These are phyloP conservation scores for Hydrochoerus hydrochaeris DNA, from an alignment of 2,113 vertebrate genomes.

Conservation along the genomic window DNA sequence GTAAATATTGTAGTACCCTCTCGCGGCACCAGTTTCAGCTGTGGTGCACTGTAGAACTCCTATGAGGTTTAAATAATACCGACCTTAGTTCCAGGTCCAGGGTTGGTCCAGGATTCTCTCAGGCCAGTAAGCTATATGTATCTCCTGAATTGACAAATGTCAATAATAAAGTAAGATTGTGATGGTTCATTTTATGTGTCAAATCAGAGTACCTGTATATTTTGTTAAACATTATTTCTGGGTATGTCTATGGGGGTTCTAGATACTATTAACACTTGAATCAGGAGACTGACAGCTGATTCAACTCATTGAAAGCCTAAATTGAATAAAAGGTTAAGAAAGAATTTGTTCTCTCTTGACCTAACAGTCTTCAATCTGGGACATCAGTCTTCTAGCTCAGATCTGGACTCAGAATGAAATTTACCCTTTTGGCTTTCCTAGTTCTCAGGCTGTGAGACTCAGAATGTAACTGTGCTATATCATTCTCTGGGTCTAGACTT, in stretches of 20 bases:
- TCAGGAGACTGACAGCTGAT: background rate
- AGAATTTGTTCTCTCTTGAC: background rate
- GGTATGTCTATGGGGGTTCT: background rate
- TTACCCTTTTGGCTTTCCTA: background rate
- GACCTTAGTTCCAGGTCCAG: background rate
- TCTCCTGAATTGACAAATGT: background rate
- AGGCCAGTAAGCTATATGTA: background rate
- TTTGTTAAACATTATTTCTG: background rate
- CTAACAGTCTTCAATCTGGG: background rate
- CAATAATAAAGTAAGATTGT: background rate
- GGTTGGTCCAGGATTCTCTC: background rate
- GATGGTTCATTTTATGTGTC: background rate
- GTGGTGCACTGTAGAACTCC: background rate
- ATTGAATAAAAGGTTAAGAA: background rate
- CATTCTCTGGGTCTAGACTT: background rate
- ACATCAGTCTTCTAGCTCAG: background rate
- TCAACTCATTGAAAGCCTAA: background rate
- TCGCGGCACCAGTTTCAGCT: background rate
- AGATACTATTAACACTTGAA: background rate
- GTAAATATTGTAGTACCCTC: background rate
- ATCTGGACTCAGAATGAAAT: background rate
- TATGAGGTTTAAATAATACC: background rate
- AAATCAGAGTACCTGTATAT: background rate
- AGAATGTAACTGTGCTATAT: background rate
- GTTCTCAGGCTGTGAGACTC: background rate